Conservation (phyloP, 2,888 invertebrate genomes). For the Heteropelma amictum region DNA sequence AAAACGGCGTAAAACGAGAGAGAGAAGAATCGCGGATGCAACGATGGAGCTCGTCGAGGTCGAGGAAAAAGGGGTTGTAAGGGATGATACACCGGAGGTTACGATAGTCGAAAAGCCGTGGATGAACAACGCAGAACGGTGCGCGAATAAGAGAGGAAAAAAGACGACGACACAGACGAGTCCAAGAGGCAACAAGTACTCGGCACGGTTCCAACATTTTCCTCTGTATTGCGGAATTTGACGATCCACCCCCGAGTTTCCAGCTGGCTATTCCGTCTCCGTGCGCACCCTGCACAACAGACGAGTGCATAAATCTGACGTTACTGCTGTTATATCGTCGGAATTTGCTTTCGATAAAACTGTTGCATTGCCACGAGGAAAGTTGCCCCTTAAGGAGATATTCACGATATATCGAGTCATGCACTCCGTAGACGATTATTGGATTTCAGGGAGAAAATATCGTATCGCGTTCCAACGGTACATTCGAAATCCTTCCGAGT, state of each 20-base stretch:
- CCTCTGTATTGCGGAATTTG: slow-evolving; percentile 50
- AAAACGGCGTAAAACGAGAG: slow-evolving; percentile 44
- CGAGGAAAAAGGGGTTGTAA: slow-evolving; percentile 10
- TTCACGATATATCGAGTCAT: too few species aligned
- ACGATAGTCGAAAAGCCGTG: slow-evolving; percentile 21
- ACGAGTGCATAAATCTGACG: background rate
- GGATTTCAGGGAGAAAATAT: too few species aligned
- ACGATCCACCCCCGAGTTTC: slow-evolving; percentile 37
- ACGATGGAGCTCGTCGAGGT: slow-evolving; percentile 17
- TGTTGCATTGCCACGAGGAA: too few species aligned
- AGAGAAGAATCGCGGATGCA: slow-evolving; percentile 40
- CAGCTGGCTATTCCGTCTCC: slow-evolving; percentile 35
- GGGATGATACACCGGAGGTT: background rate
- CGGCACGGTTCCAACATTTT: slow-evolving; percentile 61
- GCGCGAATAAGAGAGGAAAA: slow-evolving; percentile 12
- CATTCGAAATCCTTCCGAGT: too few species aligned
- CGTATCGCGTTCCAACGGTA: too few species aligned
- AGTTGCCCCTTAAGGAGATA: too few species aligned
- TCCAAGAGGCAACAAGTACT: slow-evolving; percentile 64
- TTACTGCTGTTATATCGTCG: too few species aligned
- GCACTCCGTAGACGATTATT: too few species aligned
- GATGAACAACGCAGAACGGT: background rate
- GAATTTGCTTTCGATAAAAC: too few species aligned
- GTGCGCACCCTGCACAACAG: slow-evolving; percentile 3
- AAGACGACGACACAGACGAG: background rate